Evolutionary conservation across 2,797 vertebrate species (phyloP), one percentile per base, ranked within the genome.

Genomic region (Brachymystax lenok): DNA sequence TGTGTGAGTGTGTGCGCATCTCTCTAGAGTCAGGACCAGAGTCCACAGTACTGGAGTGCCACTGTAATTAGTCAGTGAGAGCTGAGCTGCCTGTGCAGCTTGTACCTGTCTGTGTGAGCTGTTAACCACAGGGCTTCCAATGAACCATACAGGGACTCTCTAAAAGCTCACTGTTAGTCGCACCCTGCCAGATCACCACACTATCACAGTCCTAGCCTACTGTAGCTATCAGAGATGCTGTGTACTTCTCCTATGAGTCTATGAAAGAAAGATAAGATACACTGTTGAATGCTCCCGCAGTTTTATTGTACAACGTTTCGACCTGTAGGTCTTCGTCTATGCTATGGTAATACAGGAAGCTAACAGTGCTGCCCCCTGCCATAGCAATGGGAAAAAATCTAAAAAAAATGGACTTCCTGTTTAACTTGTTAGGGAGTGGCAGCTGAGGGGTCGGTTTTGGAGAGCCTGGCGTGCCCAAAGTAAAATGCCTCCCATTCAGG

Each of bases 31-130:
- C 63, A 27, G 52, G 16, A 54, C 6, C 69, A 51, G 21, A 50
- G 46, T 21, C 69, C 46, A 71, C 83, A 90, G 91, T 87, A 88
- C 88, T 87, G 89, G 84, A 88, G 85, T 86, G 80, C 82, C 88
- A 90, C 86, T 90, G 88, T 92, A 90, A 90, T 90, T 88, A 86
- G 88, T 79, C 76, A 82, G 78, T 74, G 83, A 82, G 85, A 91
- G 90, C 86, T 87, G 86, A 86, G 19, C 54, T 59, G 54, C 40
- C 40, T 46, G 87, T 83, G 56, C 56, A n/a, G 87, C 86, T 86
- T 86, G 88, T 89, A 80, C 83, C 85, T 83, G 89, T 91, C 90
- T 86, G 90, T 89, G 87, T 85, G 89, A 91, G 91, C 90, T 87
- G 89, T 91, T 90, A 84, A 83, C 78, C 78, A 84, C 80, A 71